phyloP scores from a whole-genome alignment of 2,797 vertebrate genomes.

The Dryobates pubescens region DNA sequence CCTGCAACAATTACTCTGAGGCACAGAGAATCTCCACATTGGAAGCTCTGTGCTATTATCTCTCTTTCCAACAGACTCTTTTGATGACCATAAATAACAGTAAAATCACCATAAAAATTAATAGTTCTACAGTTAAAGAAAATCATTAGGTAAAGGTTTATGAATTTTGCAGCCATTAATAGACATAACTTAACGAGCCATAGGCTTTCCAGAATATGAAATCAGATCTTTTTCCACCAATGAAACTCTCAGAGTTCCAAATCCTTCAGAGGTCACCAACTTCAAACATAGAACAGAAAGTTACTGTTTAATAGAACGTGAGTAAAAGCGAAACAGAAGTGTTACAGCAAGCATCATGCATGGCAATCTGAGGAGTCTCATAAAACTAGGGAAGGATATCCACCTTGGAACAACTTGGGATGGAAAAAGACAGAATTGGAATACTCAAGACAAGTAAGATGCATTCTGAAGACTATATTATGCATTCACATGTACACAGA shows the following conservation, averaged over 20 bases:
- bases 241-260: slow-evolving; percentile 61
- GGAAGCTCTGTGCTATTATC: slow-evolving; percentile 8
- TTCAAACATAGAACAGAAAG: slow-evolving; percentile 54
- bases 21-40: slow-evolving; percentile 37
- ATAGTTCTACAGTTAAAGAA: slow-evolving; percentile 67
- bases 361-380: background rate
- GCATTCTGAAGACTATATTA: background rate
- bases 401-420: background rate
- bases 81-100: slow-evolving; percentile 44
- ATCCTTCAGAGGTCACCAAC: slow-evolving; percentile 72
- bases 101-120: slow-evolving; percentile 69
- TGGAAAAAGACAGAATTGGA: background rate
- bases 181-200: slow-evolving; percentile 65
- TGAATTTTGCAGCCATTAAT: slow-evolving; percentile 71
- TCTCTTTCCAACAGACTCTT: slow-evolving; percentile 39
- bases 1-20: slow-evolving; percentile 48
- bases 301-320: slow-evolving; percentile 1
- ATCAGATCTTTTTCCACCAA: slow-evolving; percentile 60
- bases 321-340: slow-evolving; percentile 34
- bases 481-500: background rate
- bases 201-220: slow-evolving; percentile 52
- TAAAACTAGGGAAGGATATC: background rate
- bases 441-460: background rate
- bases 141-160: slow-evolving; percentile 75
- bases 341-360: background rate